phyloP scores from a whole-genome alignment of 1,140 invertebrate genomes.

The Nymphalis io region DNA sequence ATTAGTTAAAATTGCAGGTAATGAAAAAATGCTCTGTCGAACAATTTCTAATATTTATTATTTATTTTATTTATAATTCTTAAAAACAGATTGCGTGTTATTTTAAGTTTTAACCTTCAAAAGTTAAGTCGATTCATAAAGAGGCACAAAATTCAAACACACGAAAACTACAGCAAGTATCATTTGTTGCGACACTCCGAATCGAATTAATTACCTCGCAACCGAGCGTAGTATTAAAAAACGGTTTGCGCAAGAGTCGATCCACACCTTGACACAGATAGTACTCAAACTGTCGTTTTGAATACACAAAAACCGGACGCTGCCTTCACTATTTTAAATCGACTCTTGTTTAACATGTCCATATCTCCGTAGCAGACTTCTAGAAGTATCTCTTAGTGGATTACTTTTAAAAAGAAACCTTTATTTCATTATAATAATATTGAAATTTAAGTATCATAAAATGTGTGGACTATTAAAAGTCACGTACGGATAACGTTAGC shows the following conservation, averaged over 20 bases:
- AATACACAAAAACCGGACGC: slow-evolving; percentile 80
- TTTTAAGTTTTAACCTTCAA: slow-evolving; percentile 20
- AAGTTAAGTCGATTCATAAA: slow-evolving; percentile 20
- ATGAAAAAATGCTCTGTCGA: too few species aligned
- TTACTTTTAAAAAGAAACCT: neutral
- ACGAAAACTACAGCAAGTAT: slow-evolving; percentile 71
- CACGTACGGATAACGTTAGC: neutral
- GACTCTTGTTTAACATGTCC: slow-evolving; percentile 40
- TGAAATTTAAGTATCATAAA: neutral
- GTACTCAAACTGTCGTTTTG: slow-evolving; percentile 77
- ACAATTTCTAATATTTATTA: neutral
- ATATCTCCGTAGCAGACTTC: slow-evolving; percentile 9
- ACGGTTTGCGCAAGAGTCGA: slow-evolving; percentile 77
- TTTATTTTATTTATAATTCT: neutral
- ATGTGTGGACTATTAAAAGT: neutral
- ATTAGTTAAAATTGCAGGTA: neutral
- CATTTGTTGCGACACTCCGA: slow-evolving; percentile 74
- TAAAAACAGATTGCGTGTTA: slow-evolving; percentile 8
- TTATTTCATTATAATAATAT: neutral
- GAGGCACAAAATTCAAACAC: slow-evolving; percentile 51
- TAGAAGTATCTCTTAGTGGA: neutral
- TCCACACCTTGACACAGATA: slow-evolving; percentile 79
- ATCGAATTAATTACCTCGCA: slow-evolving; percentile 80
- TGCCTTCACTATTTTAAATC: slow-evolving; percentile 71
- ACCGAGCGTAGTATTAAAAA: slow-evolving; percentile 78